These are phyloP conservation scores for Phorcus lineatus DNA, from an alignment of 2,888 invertebrate species.

Conservation along the genomic window DNA sequence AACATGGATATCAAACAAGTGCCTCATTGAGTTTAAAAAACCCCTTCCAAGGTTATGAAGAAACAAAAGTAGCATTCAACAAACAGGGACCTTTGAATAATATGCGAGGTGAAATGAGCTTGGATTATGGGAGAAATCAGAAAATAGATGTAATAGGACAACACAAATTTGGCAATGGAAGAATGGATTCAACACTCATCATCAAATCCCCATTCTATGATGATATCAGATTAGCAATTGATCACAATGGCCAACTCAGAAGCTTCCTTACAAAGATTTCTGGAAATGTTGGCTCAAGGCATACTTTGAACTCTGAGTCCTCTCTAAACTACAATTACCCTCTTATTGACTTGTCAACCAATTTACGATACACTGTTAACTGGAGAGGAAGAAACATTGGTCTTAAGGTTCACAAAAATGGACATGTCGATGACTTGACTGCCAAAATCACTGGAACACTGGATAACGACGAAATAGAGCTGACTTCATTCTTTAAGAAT, in stretches of 20 bases:
- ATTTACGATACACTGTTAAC: background rate
- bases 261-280: constrained; percentile 36
- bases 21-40: constrained; percentile 29
- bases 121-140: constrained; percentile 1
- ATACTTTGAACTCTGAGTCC: constrained; percentile 4
- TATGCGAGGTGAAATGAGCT: background rate
- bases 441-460: background rate
- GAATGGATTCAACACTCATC: constrained; percentile 18
- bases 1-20: constrained; percentile 27
- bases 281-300: constrained; percentile 4
- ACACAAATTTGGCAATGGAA: background rate
- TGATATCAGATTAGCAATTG: constrained; percentile 35
- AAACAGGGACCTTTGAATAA: background rate
- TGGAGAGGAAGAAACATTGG: background rate
- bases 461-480: background rate
- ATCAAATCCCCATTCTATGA: constrained; percentile 42
- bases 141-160: background rate
- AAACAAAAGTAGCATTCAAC: constrained; percentile 21
- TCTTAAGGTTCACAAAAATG: constrained; percentile 23
- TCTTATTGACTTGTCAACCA: background rate
- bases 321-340: background rate
- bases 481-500: background rate
- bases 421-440: background rate
- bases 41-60: constrained; percentile 30
- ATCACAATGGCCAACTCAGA: constrained; percentile 39